These are phyloP conservation scores for Varroa destructor DNA, from an alignment of 1,140 invertebrate species.

Conservation along the genomic window DNA sequence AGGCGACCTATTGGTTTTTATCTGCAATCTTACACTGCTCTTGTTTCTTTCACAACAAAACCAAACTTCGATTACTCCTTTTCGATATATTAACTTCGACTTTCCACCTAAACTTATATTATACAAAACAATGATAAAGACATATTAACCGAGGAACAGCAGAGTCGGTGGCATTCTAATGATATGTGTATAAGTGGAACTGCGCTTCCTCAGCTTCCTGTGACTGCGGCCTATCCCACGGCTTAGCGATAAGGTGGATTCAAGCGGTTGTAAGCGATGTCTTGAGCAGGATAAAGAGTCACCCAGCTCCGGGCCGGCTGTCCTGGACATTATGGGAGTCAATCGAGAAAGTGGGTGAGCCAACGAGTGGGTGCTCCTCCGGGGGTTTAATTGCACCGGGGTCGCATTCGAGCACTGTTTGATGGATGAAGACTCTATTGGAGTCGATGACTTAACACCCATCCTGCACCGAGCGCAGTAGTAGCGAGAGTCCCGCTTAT, in stretches of 20 bases:
- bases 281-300: not conserved
- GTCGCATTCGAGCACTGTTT: not conserved
- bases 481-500: not conserved
- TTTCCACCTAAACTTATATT: too few species aligned
- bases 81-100: too few species aligned
- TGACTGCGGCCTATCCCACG: not conserved
- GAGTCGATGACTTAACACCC: constrained; percentile 27
- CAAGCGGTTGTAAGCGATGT: not conserved
- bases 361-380: not conserved
- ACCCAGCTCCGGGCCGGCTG: not conserved
- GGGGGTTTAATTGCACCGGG: not conserved
- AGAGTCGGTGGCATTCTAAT: too few species aligned
- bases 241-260: not conserved
- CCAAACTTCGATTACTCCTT: too few species aligned
- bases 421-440: constrained; percentile 26
- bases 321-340: not conserved
- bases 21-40: too few species aligned
- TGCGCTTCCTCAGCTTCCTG: too few species aligned
- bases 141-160: too few species aligned
- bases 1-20: too few species aligned
- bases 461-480: not conserved
- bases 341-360: not conserved
- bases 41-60: too few species aligned
- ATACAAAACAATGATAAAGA: too few species aligned
- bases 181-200: too few species aligned